Percentiles rank a stretch among this genome's conserved stretches.
phyloP scores from a whole-genome alignment of 2,113 vertebrate species.

The Talpa occidentalis region DNA sequence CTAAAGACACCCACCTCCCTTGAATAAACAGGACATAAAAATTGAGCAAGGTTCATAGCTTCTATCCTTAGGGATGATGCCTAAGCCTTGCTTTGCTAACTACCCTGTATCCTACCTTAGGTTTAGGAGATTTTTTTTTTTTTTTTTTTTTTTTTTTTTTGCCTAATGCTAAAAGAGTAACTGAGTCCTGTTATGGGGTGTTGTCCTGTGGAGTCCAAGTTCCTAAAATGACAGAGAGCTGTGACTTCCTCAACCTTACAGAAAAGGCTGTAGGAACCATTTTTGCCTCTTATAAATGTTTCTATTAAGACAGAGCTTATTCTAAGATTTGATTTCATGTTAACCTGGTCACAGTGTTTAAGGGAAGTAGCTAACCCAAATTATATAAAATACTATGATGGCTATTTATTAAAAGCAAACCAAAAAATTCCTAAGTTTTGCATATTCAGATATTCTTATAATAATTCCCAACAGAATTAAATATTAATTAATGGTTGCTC shows the following conservation, averaged over 20 bases:
- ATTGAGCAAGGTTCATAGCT: not conserved
- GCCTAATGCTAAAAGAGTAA: conserved; percentile 2
- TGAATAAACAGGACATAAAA: conserved; percentile 45
- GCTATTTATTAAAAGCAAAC: conserved; percentile 41
- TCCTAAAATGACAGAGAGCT: conserved; percentile 12
- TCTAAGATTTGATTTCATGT: conserved; percentile 35
- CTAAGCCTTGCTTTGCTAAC: not conserved
- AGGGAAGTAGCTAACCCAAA: conserved; percentile 7
- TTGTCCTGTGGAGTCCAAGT: not conserved
- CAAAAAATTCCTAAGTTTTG: not conserved
- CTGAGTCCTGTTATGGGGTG: not conserved
- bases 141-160: conserved; percentile 22
- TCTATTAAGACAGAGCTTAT: not conserved
- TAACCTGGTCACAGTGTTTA: not conserved
- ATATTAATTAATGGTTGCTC: conserved; percentile 17
- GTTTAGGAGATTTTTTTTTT: conserved; percentile 18
- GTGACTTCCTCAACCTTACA: not conserved
- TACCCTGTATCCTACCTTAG: not conserved
- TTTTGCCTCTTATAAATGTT: conserved; percentile 30
- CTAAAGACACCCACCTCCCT: not conserved
- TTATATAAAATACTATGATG: conserved; percentile 4
- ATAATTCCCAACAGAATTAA: not conserved
- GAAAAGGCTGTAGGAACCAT: not conserved
- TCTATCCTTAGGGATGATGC: not conserved
- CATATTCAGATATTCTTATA: conserved; percentile 17